phyloP scores from a whole-genome alignment of 2,888 invertebrate genomes.

The Zaprionus lineosus region DNA sequence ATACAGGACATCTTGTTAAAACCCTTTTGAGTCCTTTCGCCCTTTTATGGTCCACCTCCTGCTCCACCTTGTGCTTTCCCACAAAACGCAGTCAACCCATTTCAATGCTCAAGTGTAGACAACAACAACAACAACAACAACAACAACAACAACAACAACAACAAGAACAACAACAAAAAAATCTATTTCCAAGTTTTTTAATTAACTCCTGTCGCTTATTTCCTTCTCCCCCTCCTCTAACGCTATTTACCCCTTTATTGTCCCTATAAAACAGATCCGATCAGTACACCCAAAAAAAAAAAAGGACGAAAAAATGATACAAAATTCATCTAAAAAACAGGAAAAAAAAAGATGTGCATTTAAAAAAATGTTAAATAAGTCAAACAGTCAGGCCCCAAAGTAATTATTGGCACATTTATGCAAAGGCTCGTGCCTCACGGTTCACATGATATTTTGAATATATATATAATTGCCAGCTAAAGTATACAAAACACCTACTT shows the following conservation, averaged over 20 bases:
- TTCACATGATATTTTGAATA: constrained; percentile 63
- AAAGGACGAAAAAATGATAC: constrained; percentile 1
- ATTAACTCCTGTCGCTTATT: constrained; percentile 59
- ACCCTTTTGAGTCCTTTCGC: not conserved
- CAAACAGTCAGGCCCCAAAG: constrained; percentile 54
- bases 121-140: too few relatives aligned
- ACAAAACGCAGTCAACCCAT: constrained; percentile 33
- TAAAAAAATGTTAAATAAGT: constrained; percentile 21
- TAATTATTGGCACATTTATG: constrained; percentile 76
- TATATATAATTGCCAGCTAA: constrained; percentile 64
- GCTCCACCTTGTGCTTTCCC: too few relatives aligned
- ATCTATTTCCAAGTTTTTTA: constrained; percentile 62
- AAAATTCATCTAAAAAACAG: not conserved
- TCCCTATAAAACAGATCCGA: constrained; percentile 65
- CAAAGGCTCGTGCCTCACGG: constrained; percentile 54
- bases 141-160: too few relatives aligned
- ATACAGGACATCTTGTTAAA: constrained; percentile 6
- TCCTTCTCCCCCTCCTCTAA: not conserved
- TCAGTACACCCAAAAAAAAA: constrained; percentile 38
- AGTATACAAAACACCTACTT: constrained; percentile 21
- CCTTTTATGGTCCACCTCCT: too few relatives aligned
- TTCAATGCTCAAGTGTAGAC: constrained; percentile 31
- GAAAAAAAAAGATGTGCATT: constrained; percentile 1
- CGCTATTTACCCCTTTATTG: constrained; percentile 28
- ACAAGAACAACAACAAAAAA: too few relatives aligned